These are phyloP conservation scores for Drosophila kohkoa DNA, from an alignment of 1,140 invertebrate species.

Conservation along the genomic window DNA sequence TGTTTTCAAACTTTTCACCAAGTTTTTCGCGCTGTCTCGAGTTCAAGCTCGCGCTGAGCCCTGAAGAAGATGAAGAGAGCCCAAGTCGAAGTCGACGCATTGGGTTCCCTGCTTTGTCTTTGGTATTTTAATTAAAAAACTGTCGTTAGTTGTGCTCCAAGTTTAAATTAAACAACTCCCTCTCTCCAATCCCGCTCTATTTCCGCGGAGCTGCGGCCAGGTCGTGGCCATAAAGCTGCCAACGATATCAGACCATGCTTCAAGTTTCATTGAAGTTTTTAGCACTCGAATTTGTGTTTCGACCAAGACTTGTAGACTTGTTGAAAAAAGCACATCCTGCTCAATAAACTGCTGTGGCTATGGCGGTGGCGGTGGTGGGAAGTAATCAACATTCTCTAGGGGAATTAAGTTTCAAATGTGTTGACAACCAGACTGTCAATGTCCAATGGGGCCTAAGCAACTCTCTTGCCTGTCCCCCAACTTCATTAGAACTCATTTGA, in stretches of 20 bases:
- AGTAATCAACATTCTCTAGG: constrained; percentile 26
- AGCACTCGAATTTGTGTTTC: constrained; percentile 24
- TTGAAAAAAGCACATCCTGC: background rate
- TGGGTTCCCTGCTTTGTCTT: constrained; percentile 67
- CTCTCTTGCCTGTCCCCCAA: background rate
- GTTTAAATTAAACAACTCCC: constrained; percentile 74
- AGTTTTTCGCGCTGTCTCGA: constrained; percentile 69
- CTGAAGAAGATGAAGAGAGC: background rate
- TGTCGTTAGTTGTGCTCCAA: constrained; percentile 78
- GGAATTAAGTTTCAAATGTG: constrained; percentile 24
- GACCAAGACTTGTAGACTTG: constrained; percentile 6
- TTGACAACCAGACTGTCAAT: constrained; percentile 29
- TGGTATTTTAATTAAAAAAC: constrained; percentile 82
- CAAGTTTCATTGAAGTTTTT: constrained; percentile 40
- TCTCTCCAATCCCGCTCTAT: constrained; percentile 8
- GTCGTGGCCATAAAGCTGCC: constrained; percentile 48
- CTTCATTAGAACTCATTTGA: constrained; percentile 8
- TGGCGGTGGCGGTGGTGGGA: background rate
- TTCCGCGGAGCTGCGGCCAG: constrained; percentile 37
- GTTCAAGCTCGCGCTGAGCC: constrained; percentile 1
- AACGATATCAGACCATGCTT: constrained; percentile 28
- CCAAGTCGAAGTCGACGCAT: constrained; percentile 13
- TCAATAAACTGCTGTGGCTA: background rate
- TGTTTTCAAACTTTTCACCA: constrained; percentile 73
- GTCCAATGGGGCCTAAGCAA: constrained; percentile 3